Conservation (phyloP, 2,797 vertebrate species). For the Diceros bicornis region DNA sequence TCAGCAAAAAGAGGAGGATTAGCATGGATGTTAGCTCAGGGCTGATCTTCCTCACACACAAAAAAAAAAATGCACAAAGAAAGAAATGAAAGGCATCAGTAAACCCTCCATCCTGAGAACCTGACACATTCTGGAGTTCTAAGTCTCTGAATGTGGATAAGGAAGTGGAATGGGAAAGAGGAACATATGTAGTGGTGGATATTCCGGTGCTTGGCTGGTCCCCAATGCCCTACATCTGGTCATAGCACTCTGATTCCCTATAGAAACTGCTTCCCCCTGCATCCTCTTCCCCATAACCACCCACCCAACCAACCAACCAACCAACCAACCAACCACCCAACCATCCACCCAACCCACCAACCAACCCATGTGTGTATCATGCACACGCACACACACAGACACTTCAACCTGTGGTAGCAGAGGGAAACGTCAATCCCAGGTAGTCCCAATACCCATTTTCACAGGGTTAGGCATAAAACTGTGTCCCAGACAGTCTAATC, state of each 20-base stretch:
- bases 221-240: not conserved
- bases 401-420: not conserved
- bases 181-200: not conserved
- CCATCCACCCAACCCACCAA: not conserved
- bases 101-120: not conserved
- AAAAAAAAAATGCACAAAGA: not conserved
- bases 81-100: constrained; percentile 27
- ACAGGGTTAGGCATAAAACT: not conserved
- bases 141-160: not conserved
- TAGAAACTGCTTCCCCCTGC: not conserved
- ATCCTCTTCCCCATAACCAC: not conserved
- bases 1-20: no score
- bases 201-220: not conserved
- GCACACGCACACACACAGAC: not conserved
- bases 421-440: not conserved
- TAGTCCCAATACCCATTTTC: not conserved
- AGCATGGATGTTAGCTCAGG: no score
- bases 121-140: not conserved
- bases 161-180: not conserved
- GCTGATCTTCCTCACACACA: no score
- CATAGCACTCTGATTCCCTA: not conserved
- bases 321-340: not conserved
- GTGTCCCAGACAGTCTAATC: not conserved
- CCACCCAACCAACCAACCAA: not conserved
- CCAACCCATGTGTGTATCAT: not conserved